Percentiles rank a stretch among this genome's conserved stretches.
These are phyloP conservation scores for Polypterus bichir DNA, from an alignment of 2,113 vertebrate genomes.

Conservation along the genomic window DNA sequence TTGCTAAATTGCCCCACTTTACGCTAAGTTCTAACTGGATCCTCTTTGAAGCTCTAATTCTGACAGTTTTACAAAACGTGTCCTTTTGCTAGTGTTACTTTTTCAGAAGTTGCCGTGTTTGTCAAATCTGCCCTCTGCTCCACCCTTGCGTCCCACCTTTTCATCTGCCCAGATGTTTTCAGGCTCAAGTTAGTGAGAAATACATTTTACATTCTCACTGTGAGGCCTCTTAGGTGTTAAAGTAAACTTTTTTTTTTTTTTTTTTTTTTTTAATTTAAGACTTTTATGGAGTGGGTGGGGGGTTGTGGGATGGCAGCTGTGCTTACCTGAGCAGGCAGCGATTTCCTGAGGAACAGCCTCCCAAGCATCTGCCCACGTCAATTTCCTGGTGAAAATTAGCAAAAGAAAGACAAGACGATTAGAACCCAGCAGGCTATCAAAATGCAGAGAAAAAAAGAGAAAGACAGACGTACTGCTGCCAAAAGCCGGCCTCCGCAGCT, in stretches of 20 bases:
- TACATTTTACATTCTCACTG: background rate
- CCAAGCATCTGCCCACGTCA: slow-evolving; percentile 67
- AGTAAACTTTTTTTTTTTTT: slow-evolving; percentile 22
- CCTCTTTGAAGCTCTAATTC: no score
- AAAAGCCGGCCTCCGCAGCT: background rate
- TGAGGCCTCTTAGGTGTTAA: slow-evolving; percentile 21
- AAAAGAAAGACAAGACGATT: slow-evolving; percentile 57
- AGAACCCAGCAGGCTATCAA: slow-evolving; percentile 40
- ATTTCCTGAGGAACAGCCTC: slow-evolving; percentile 59
- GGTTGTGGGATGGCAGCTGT: slow-evolving; percentile 33
- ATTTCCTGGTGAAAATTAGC: slow-evolving; percentile 76
- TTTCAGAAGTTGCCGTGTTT: no score
- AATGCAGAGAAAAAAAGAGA: slow-evolving; percentile 30
- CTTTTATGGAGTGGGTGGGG: slow-evolving; percentile 19
- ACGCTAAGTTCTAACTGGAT: no score
- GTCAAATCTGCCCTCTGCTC: no score
- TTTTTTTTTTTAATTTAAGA: slow-evolving; percentile 1
- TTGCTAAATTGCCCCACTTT: no score
- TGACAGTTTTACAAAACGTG: no score
- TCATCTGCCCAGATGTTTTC: no score
- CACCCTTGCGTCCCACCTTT: no score
- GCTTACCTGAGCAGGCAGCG: slow-evolving; percentile 62
- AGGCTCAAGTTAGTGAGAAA: background rate
- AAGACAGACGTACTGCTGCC: background rate
- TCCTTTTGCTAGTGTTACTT: no score